These are phyloP conservation scores for Montipora efflorescens DNA, from an alignment of 64 coral and sea anemone genomes.

Conservation along the genomic window DNA sequence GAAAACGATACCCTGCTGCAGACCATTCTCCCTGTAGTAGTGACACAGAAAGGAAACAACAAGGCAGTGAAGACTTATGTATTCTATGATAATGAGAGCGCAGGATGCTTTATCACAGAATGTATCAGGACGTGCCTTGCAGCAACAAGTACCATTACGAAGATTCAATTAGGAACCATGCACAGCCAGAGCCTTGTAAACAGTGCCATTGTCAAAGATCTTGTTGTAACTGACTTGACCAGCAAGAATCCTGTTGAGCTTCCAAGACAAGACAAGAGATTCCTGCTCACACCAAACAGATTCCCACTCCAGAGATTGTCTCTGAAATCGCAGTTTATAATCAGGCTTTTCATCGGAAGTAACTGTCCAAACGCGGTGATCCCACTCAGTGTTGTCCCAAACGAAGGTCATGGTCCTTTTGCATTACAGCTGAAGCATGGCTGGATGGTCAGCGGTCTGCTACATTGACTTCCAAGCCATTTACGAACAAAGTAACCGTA, in stretches of 20 bases:
- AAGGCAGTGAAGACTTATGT: slow-evolving; percentile 57
- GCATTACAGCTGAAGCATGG: slow-evolving; percentile 73
- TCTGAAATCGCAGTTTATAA: slow-evolving; percentile 52
- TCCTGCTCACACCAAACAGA: slow-evolving; percentile 61
- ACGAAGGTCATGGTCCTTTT: slow-evolving; percentile 70
- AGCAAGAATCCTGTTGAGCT: slow-evolving; percentile 64
- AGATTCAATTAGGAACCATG: slow-evolving; percentile 76
- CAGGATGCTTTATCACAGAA: slow-evolving; percentile 75
- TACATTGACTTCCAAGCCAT: not conserved
- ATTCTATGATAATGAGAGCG: slow-evolving; percentile 78
- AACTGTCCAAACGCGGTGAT: slow-evolving; percentile 78
- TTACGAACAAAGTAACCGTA: slow-evolving; percentile 4
- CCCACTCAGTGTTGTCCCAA: slow-evolving; percentile 72
- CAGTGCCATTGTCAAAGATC: slow-evolving; percentile 48
- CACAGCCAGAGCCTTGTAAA: slow-evolving; percentile 56
- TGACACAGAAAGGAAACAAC: slow-evolving; percentile 41
- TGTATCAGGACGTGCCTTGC: slow-evolving; percentile 41
- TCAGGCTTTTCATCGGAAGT: slow-evolving; percentile 68
- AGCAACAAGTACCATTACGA: slow-evolving; percentile 46
- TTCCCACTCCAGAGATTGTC: slow-evolving; percentile 64
- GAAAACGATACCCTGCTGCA: slow-evolving; percentile 42
- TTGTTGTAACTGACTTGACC: slow-evolving; percentile 56
- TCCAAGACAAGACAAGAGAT: slow-evolving; percentile 58
- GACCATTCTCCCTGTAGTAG: slow-evolving; percentile 69
- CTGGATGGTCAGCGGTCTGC: slow-evolving; percentile 65